A percentile compares a stretch with the other conserved stretches of the same genome.
Conservation (phyloP, 2,888 invertebrate species). For the Liposcelis brunnea region DNA sequence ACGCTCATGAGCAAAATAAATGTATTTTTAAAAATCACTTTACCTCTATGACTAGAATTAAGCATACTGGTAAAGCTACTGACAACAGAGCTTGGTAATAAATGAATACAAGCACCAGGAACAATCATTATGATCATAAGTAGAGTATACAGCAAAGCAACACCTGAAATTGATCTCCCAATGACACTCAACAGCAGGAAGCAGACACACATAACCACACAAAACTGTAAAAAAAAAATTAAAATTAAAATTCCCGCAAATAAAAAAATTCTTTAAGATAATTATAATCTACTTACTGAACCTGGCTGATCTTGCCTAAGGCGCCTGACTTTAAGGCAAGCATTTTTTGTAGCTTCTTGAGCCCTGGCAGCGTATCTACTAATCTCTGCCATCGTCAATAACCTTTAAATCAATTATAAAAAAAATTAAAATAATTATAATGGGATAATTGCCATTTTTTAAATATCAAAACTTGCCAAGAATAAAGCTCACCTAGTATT, state of each 20-base stretch:
- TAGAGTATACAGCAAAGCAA: conserved; percentile 18
- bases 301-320: conserved; percentile 26
- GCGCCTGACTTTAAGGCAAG: conserved; percentile 14
- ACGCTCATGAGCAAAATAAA: too few species aligned
- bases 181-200: conserved; percentile 24
- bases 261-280: conserved; percentile 18
- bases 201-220: conserved; percentile 22
- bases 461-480: conserved; percentile 18
- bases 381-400: conserved; percentile 15
- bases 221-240: conserved; percentile 23
- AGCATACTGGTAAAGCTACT: conserved; percentile 21
- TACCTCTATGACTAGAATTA: conserved; percentile 20
- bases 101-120: conserved; percentile 17
- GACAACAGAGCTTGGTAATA: conserved; percentile 20
- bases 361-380: conserved; percentile 13
- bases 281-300: conserved; percentile 25
- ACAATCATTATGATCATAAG: conserved; percentile 15
- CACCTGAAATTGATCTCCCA: conserved; percentile 24
- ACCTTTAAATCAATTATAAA: conserved; percentile 10
- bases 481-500: conserved; percentile 13
- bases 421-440: conserved; percentile 5
- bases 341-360: conserved; percentile 10
- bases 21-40: conserved; percentile 17
- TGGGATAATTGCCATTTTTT: conserved; percentile 14
- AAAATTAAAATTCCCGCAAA: neutral